Conservation (phyloP, 2,888 invertebrate genomes). For the Ceraclea dissimilis region DNA sequence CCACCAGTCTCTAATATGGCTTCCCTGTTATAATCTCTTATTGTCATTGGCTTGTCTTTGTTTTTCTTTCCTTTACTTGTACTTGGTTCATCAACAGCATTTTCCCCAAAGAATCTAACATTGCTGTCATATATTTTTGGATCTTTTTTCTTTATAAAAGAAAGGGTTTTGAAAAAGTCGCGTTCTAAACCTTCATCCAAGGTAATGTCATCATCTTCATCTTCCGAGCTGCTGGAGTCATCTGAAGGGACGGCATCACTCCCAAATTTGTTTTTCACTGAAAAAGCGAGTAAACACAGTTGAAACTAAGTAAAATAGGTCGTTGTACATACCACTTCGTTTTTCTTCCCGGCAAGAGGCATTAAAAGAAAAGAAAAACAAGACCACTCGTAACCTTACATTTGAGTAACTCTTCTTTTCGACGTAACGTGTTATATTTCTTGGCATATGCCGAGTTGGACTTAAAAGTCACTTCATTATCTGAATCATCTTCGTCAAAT, state of each 20-base stretch:
- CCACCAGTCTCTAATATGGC: slow-evolving; percentile 58
- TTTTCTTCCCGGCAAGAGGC: not conserved
- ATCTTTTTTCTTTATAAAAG: slow-evolving; percentile 80
- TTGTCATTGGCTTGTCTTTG: slow-evolving; percentile 52
- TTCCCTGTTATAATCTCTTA: slow-evolving; percentile 75
- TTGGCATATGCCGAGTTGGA: slow-evolving; percentile 77
- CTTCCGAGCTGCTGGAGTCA: slow-evolving; percentile 48
- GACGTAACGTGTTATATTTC: slow-evolving; percentile 74
- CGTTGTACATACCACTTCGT: too few relatives aligned
- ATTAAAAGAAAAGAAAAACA: slow-evolving; percentile 11
- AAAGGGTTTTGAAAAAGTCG: slow-evolving; percentile 79
- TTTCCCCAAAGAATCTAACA: slow-evolving; percentile 54
- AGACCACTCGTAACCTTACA: slow-evolving; percentile 43
- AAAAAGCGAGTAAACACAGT: slow-evolving; percentile 29
- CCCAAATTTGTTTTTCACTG: slow-evolving; percentile 72
- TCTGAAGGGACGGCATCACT: slow-evolving; percentile 43
- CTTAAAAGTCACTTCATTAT: slow-evolving; percentile 50
- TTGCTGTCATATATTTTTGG: slow-evolving; percentile 80
- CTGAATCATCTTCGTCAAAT: slow-evolving; percentile 51
- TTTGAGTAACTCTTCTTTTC: slow-evolving; percentile 80
- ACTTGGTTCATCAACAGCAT: slow-evolving; percentile 29
- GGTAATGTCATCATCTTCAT: slow-evolving; percentile 56
- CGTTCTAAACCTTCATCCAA: slow-evolving; percentile 66
- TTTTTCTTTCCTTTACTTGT: slow-evolving; percentile 32
- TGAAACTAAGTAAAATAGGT: too few relatives aligned